These are phyloP conservation scores for Panagrolaimus sp. DNA, from an alignment of 1,140 invertebrate species.

Conservation along the genomic window DNA sequence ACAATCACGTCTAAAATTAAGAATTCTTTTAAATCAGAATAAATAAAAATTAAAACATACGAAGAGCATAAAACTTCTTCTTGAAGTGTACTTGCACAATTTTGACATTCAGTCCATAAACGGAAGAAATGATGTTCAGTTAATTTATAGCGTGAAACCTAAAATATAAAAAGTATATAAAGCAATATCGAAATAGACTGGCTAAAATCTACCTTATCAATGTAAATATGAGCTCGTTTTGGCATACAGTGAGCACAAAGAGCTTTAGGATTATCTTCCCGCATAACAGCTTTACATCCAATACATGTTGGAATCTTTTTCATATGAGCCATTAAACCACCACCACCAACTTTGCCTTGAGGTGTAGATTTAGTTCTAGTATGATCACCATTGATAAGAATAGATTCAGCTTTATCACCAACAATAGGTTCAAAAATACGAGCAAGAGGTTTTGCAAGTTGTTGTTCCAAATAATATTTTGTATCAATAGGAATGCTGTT, in stretches of 20 bases:
- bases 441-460: conserved; percentile 88
- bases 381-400: conserved; percentile 78
- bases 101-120: conserved; percentile 95
- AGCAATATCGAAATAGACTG: neutral
- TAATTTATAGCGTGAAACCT: conserved; percentile 38
- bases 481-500: conserved; percentile 97
- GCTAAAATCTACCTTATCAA: conserved; percentile 66
- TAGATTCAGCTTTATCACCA: conserved; percentile 86
- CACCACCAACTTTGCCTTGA: conserved; percentile 82
- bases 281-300: conserved; percentile 82
- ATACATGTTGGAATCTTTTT: conserved; percentile 85
- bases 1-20: conserved; percentile 77
- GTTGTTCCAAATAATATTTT: conserved; percentile 95
- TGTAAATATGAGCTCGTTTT: conserved; percentile 67
- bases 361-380: conserved; percentile 84
- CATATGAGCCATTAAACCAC: neutral
- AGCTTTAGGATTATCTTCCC: conserved; percentile 64
- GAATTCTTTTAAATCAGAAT: conserved; percentile 15
- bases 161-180: conserved; percentile 26
- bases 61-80: conserved; percentile 96
- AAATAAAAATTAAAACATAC: conserved; percentile 59
- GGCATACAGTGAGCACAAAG: conserved; percentile 37
- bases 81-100: conserved; percentile 92
- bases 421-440: conserved; percentile 97
- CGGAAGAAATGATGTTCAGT: conserved; percentile 23